A percentile compares a stretch with the other conserved stretches of the same genome.
These are phyloP conservation scores for Brienomyrus longianalis DNA, from an alignment of 2,113 vertebrate species.

Conservation along the genomic window DNA sequence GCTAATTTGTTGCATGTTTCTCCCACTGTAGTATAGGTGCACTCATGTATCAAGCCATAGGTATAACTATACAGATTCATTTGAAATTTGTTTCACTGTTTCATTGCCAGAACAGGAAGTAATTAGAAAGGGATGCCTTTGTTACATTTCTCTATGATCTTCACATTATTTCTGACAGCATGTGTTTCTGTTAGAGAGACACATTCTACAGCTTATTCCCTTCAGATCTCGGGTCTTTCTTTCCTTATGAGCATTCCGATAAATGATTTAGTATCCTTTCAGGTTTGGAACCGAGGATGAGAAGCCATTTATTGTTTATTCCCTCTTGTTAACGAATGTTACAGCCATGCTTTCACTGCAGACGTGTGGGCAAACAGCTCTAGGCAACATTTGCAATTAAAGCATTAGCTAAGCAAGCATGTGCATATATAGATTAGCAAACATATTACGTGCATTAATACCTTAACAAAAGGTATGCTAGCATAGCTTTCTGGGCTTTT, in stretches of 20 bases:
- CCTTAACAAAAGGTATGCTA: background rate
- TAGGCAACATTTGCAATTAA: constrained; percentile 21
- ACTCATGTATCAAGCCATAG: background rate
- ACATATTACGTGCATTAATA: background rate
- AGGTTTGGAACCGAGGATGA: constrained; percentile 8
- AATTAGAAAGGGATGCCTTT: background rate
- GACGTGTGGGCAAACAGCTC: constrained; percentile 8
- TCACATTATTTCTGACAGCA: background rate
- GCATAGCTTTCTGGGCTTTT: background rate
- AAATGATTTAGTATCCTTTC: no score
- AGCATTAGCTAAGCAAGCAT: background rate
- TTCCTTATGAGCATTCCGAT: background rate
- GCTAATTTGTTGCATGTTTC: background rate
- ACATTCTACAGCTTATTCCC: background rate
- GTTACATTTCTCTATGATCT: background rate
- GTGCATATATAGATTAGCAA: background rate
- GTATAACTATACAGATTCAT: background rate
- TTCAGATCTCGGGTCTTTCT: background rate
- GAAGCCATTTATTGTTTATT: constrained; percentile 20
- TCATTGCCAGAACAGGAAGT: background rate
- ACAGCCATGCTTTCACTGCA: constrained; percentile 17
- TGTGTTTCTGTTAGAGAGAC: background rate
- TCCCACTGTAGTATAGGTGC: background rate
- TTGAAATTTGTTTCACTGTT: background rate
- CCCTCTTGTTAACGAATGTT: constrained; percentile 6